Evolutionary conservation across 2,113 vertebrate species (phyloP).

Genomic region (Cephalopterus ornatus): DNA sequence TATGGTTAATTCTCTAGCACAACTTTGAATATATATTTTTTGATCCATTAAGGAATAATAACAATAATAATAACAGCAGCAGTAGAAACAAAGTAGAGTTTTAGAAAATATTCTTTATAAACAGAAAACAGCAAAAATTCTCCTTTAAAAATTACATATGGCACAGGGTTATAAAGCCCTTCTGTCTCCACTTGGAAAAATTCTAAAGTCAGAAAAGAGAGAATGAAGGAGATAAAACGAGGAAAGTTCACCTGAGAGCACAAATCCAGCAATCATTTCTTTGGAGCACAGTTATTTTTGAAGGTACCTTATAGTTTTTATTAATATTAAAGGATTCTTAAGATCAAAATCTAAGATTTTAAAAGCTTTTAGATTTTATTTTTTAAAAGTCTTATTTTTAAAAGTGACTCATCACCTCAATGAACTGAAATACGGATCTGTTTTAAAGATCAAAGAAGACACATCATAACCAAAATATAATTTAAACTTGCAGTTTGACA

Average conservation of each 20-base stretch:
- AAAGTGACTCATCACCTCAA: background rate
- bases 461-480: background rate
- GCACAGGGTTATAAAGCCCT: background rate
- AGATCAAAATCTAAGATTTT: background rate
- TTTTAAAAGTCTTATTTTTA: background rate
- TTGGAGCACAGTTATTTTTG: background rate
- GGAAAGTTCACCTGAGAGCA: background rate
- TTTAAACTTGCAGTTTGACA: background rate
- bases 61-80: background rate
- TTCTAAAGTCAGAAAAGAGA: background rate
- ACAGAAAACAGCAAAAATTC: background rate
- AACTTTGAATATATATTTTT: background rate
- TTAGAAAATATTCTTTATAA: background rate
- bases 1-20: background rate
- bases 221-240: background rate
- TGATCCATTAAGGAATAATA: background rate
- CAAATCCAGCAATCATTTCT: constrained; percentile 36
- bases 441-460: background rate
- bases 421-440: background rate
- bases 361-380: constrained; percentile 7
- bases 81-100: background rate
- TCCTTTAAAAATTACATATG: background rate
- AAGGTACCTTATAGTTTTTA: background rate
- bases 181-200: background rate
- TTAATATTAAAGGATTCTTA: background rate